Evolutionary conservation across 2,113 vertebrate genomes (phyloP), one percentile per base, ranked within the genome.

Genomic region (Mirza zaza): DNA sequence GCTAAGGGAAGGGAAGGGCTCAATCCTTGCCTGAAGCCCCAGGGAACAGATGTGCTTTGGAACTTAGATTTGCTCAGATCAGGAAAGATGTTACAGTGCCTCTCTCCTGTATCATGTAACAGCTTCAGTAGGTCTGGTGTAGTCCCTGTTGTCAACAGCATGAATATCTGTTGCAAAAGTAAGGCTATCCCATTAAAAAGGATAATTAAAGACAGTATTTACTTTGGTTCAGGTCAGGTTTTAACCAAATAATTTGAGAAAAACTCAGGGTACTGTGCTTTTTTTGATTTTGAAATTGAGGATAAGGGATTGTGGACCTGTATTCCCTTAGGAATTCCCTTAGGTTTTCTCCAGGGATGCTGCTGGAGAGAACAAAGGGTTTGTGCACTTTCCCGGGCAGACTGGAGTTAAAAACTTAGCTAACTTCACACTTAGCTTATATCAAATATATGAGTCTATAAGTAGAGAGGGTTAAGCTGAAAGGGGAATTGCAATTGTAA

Each of bases 101-200:
- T 52, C 20, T 36, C 0, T 67, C 52, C 63, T 45, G 0, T 5
- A 39, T 11, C 57, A 0, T 3, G 4, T 6, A 14, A 36, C 0
- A 21, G 34, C 27, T 55, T 9, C 39, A 7, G 11, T 1, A 20
- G 5, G 50, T 12, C 76, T 57, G 14, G 20, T 10, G 25, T 25
- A 15, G 27, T 45, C 13, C 6, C 45, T 27, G 5, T n/a, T 23
- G 27, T 42, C 63, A 81, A 17, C 18, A 1, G 0, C 17, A 1
- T 55, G n/a, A 34, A 18, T 18, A 21, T 50, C 42, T 80, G 34
- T 18, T 71, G 63, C 0, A 0, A 61, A 76, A 48, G 36, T 20
- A 59, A 61, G 15, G 39, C 14, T 45, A 21, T 10, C 59, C 0
- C 63, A 27, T 34, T 34, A 11, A 42, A 83, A 68, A 61, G 50